A percentile compares a stretch with the other conserved stretches of the same genome.
phyloP scores from a whole-genome alignment of 2,888 invertebrate genomes.

The Pristionchus arcanus region DNA sequence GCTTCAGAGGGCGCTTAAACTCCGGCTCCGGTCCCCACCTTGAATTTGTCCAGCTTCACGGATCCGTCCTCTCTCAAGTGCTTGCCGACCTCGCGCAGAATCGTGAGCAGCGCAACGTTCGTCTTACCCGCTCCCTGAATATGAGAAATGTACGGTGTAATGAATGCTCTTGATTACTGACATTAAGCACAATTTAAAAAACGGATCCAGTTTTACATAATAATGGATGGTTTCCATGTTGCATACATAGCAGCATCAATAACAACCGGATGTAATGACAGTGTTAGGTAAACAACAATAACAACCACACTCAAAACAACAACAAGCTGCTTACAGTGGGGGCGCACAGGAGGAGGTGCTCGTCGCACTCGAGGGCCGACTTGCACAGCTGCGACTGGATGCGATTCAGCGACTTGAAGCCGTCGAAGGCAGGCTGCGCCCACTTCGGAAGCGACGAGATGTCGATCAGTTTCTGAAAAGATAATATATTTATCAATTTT shows the following conservation, averaged over 20 bases:
- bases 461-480: slow-evolving; percentile 85
- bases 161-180: too few species aligned
- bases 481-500: neutral
- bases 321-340: slow-evolving; percentile 86
- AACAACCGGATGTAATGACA: too few species aligned
- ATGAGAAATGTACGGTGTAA: neutral
- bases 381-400: slow-evolving; percentile 94
- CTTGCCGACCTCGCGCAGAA: slow-evolving; percentile 87
- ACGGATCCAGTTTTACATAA: neutral
- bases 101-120: slow-evolving; percentile 95
- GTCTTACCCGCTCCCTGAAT: slow-evolving; percentile 95
- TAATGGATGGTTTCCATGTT: too few species aligned
- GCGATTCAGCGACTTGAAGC: slow-evolving; percentile 94
- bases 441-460: slow-evolving; percentile 95
- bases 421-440: slow-evolving; percentile 97
- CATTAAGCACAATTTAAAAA: neutral
- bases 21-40: slow-evolving; percentile 80
- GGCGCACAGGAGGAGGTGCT: slow-evolving; percentile 96
- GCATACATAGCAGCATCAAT: too few species aligned
- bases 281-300: too few species aligned
- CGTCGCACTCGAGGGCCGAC: slow-evolving; percentile 91
- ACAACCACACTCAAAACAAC: too few species aligned
- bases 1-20: neutral
- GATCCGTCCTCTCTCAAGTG: slow-evolving; percentile 87
- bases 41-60: slow-evolving; percentile 96